Evolutionary conservation across 2,888 invertebrate genomes (phyloP), one percentile per base, ranked within the genome.

Genomic region (Agrochola lychnidis): DNA sequence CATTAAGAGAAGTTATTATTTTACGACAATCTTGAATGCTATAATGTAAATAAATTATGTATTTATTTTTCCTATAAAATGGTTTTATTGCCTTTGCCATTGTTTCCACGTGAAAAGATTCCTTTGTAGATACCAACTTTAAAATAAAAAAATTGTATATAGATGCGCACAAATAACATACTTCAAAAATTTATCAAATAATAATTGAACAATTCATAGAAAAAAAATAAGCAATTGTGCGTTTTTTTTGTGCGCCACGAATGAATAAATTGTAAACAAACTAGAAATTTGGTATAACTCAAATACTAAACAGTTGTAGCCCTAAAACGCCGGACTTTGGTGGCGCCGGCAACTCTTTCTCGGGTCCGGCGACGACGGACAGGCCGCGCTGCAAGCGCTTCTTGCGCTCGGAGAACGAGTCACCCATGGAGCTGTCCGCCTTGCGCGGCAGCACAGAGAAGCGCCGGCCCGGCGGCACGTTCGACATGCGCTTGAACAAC

Each of bases 401-500:
- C 71, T 90, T 92, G 36, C 96, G 94, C 87, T 94, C 96, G 7
- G 93, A 86, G 2, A 71, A 85, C 2, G 74, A 57, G 4, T 91
- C 91, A 0, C 89, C 92, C 56, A 56, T 9, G 42, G 45, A 4
- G 16, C n/a, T 48, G 12, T 77, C 77, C 0, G 92, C 85, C 84
- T 94, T 94, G 40, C 93, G 90, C 22, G 94, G 96, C 77, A 96
- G 86, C 76, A 95, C 96, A 25, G 94, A 93, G 89, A 95, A 96
- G 45, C 94, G 92, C 19, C 96, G 91, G 3, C 95, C 96, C 0
- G 87, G 68, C 0, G 96, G 96, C 59, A 96, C 94, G 0, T 92
- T 94, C 22, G 96, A 94, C 93, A 96, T 95, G 56, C 95, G 92
- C 87, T 96, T 96, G 85, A 95, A 96, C 79, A 96, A 79, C 56